These are phyloP conservation scores for Echinarachnius parma DNA, from an alignment of 53 echinoderm and acorn worm species.

Conservation along the genomic window DNA sequence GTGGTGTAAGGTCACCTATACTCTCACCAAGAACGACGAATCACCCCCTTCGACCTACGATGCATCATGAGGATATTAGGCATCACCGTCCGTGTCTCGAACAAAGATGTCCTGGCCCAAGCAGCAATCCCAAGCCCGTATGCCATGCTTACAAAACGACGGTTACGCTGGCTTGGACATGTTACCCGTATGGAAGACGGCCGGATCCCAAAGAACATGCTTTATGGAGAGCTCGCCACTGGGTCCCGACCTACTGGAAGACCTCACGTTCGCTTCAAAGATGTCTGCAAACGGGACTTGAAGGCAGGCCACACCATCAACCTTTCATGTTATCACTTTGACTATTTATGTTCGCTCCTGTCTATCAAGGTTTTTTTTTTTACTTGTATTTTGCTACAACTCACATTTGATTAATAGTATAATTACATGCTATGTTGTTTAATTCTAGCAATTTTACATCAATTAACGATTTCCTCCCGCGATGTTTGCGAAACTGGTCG, in stretches of 20 bases:
- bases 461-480: too few relatives aligned
- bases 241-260: conserved; percentile 27
- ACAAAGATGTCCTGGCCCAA: conserved; percentile 28
- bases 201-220: conserved; percentile 49
- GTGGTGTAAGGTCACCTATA: too few relatives aligned
- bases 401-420: too few relatives aligned
- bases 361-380: too few relatives aligned
- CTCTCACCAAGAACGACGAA: conserved; percentile 21
- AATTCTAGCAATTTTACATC: too few relatives aligned
- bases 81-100: conserved; percentile 39
- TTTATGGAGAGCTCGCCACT: conserved; percentile 47
- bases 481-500: too few relatives aligned
- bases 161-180: conserved; percentile 51
- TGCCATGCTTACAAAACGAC: conserved; percentile 33
- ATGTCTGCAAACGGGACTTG: conserved; percentile 53
- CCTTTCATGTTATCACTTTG: too few relatives aligned
- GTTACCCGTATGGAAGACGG: conserved; percentile 52
- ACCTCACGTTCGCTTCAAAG: conserved; percentile 48
- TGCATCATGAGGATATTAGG: conserved; percentile 27
- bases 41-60: conserved; percentile 26
- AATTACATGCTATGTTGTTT: too few relatives aligned
- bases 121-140: conserved; percentile 17
- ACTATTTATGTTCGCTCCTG: too few relatives aligned
- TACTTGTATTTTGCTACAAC: too few relatives aligned
- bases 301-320: conserved; percentile 41